Percentiles rank a stretch among this genome's conserved stretches.
Conservation (phyloP, 2,888 invertebrate species). For the Troglohyphantes excavatus region DNA sequence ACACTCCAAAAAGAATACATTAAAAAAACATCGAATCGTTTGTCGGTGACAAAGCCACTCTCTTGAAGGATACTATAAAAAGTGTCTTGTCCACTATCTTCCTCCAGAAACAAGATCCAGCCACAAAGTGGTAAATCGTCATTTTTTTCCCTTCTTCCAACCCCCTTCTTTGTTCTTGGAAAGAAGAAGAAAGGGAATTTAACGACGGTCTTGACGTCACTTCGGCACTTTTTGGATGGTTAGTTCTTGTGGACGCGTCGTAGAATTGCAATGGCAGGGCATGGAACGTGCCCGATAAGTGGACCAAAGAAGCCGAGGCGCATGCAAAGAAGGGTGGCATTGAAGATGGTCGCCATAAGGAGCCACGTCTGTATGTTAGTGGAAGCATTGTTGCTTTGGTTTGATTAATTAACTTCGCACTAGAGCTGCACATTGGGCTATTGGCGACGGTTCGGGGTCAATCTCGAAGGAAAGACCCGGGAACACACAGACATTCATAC, state of each 20-base stretch:
- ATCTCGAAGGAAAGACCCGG: no score
- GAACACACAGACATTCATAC: no score
- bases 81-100: constrained; percentile 34
- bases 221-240: constrained; percentile 27
- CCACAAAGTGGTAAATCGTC: constrained; percentile 28
- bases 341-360: background rate
- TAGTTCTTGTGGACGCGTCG: constrained; percentile 10
- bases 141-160: constrained; percentile 8
- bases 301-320: constrained; percentile 13
- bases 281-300: constrained; percentile 34
- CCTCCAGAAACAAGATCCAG: background rate
- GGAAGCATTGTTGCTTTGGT: background rate
- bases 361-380: background rate
- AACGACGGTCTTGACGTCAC: constrained; percentile 31
- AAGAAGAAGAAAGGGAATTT: background rate
- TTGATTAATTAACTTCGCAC: no score
- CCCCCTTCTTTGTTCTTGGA: constrained; percentile 7
- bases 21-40: background rate
- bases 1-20: constrained; percentile 19
- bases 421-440: no score
- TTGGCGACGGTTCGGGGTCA: no score
- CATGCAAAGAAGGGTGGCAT: constrained; percentile 27
- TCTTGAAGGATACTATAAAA: constrained; percentile 24
- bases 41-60: constrained; percentile 49
- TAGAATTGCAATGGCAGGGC: constrained; percentile 22